Evolutionary conservation across 2,113 vertebrate genomes (phyloP), one percentile per base, ranked within the genome.

Genomic region (Pavo muticus): DNA sequence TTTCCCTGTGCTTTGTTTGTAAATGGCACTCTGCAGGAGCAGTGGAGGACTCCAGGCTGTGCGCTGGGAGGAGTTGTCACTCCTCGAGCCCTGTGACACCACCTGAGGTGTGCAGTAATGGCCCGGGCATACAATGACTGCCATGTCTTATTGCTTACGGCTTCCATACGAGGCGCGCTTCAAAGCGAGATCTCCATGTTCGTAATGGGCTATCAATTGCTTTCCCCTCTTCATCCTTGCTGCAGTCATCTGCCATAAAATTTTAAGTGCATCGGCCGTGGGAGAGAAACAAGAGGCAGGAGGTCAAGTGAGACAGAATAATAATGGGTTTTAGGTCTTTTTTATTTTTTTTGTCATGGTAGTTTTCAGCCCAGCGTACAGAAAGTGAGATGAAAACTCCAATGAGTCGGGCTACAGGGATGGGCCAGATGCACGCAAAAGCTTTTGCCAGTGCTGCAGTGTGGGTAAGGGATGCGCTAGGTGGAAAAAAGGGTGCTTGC

Each of bases 251-350:
- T 94, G 78, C 72, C 27, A 50, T 65, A 93, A 93, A 87, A 90
- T 86, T 71, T 77, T 23, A 83, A 91, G 88, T 76, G 68, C 23
- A 16, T 60, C 61, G 39, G 25, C 52, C 1, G 1, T 16, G 70
- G 72, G 79, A 96, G 75, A 95, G 73, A 96, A 84, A 59, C 91
- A 89, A 70, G 92, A 93, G 61, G 85, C 89, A 85, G 68, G 83
- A 91, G 81, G 91, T 93, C 95, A 92, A n/a, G 73, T 76, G 84
- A 92, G 94, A 91, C 64, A 72, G 93, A 96, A 95, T 91, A 95
- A 92, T 76, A 97, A 90, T 88, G 86, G 54, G 42, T 3, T 96
- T 95, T 10, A 89, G 91, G 68, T 40, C 8, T 47, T n/a, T 42
- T 12, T 42, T 87, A 6, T 32, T 54, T 88, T 81, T 86, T 92